phyloP scores from a whole-genome alignment of 2,797 vertebrate genomes.

The Muscicapa striata region DNA sequence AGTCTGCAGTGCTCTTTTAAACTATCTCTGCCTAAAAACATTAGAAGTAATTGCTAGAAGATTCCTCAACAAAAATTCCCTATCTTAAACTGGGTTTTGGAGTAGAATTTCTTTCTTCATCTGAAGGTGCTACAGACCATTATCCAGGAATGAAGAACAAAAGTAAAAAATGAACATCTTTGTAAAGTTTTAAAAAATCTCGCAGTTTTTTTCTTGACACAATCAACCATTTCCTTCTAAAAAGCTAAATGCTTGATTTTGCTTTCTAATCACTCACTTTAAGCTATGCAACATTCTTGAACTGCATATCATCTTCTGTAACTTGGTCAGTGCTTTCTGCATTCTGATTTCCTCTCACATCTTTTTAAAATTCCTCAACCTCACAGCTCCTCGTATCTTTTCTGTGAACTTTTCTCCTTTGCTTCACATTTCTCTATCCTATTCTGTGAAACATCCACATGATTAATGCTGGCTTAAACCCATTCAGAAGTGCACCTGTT shows the following conservation, averaged over 20 bases:
- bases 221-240: background rate
- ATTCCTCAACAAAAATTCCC: background rate
- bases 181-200: background rate
- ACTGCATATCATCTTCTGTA: background rate
- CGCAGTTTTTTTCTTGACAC: background rate
- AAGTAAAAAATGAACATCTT: background rate
- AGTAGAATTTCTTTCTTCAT: background rate
- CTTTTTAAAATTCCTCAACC: background rate
- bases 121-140: background rate
- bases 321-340: background rate
- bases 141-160: background rate
- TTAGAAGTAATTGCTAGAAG: background rate
- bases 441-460: slow-evolving; percentile 30
- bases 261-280: background rate
- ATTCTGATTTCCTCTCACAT: background rate
- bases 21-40: background rate
- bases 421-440: slow-evolving; percentile 1
- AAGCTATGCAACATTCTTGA: background rate
- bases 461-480: slow-evolving; percentile 35
- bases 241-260: background rate
- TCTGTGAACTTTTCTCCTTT: slow-evolving; percentile 15
- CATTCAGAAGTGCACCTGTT: slow-evolving; percentile 34
- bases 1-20: background rate
- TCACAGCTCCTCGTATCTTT: background rate
- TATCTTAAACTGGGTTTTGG: background rate